Conservation (phyloP, 2,888 invertebrate genomes). For the Nephrotoma guestfalica region DNA sequence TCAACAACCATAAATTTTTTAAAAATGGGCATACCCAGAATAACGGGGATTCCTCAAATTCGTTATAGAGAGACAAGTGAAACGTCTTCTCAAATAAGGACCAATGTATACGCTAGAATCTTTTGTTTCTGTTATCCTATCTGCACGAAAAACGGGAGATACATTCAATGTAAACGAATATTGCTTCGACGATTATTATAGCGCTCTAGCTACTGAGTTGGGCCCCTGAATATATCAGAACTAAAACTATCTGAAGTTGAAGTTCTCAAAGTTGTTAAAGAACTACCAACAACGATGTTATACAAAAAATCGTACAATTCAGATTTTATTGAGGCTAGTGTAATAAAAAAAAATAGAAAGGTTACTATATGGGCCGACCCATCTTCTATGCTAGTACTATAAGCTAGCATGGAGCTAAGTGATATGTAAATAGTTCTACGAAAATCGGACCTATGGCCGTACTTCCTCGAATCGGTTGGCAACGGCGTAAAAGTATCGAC, state of each 20-base stretch:
- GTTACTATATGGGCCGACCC: too few species aligned
- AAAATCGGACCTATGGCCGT: too few species aligned
- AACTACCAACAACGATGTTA: slow-evolving; percentile 10
- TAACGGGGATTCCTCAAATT: too few species aligned
- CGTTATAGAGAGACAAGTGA: too few species aligned
- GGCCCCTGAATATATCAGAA: slow-evolving; percentile 9
- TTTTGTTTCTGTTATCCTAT: not conserved
- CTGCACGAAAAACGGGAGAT: slow-evolving; percentile 6
- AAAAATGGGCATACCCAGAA: not conserved
- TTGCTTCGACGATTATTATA: slow-evolving; percentile 8
- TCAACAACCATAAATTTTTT: not conserved
- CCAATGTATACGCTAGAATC: not conserved
- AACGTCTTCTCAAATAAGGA: not conserved
- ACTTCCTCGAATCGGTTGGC: too few species aligned
- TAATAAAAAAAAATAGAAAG: too few species aligned
- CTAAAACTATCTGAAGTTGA: slow-evolving; percentile 10
- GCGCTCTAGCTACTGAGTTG: slow-evolving; percentile 5
- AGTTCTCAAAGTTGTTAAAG: slow-evolving; percentile 7
- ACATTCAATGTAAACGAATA: slow-evolving; percentile 7
- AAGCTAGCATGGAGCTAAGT: too few species aligned
- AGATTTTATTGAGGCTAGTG: too few species aligned
- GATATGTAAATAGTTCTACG: too few species aligned
- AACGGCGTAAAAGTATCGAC: too few species aligned
- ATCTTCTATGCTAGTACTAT: too few species aligned
- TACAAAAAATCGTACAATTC: not conserved